A percentile compares a stretch with the other conserved stretches of the same genome.
These are phyloP conservation scores for Artibeus lituratus DNA, from an alignment of 2,797 vertebrate species.

Conservation along the genomic window DNA sequence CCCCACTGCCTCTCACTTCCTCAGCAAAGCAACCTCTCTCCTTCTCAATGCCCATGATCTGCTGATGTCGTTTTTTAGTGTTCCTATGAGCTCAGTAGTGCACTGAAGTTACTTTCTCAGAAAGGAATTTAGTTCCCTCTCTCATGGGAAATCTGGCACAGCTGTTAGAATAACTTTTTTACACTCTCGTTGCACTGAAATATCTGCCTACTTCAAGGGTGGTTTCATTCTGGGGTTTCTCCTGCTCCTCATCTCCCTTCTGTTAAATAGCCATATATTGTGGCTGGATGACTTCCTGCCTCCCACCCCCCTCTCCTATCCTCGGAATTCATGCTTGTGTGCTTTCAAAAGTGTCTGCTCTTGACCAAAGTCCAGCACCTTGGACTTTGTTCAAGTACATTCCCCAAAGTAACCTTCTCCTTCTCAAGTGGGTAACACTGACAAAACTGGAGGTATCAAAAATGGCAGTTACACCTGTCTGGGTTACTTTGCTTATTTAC, in stretches of 20 bases:
- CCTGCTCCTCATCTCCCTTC: background rate
- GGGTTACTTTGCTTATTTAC: background rate
- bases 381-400: background rate
- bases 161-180: background rate
- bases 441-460: background rate
- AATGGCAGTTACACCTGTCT: background rate
- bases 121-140: background rate
- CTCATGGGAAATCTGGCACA: background rate
- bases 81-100: background rate
- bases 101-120: background rate
- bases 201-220: background rate
- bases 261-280: background rate
- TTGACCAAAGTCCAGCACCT: background rate
- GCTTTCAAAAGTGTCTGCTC: background rate
- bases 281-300: background rate
- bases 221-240: background rate
- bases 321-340: background rate
- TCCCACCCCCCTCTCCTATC: background rate
- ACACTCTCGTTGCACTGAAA: background rate
- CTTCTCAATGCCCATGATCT: background rate
- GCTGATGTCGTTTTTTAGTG: background rate
- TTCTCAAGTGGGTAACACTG: background rate
- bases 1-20: background rate
- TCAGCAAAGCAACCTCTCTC: background rate
- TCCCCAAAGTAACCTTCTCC: background rate